A percentile compares a stretch with the other conserved stretches of the same genome.
These are phyloP conservation scores for Thunnus albacares DNA, from an alignment of 2,797 vertebrate species.

Conservation along the genomic window DNA sequence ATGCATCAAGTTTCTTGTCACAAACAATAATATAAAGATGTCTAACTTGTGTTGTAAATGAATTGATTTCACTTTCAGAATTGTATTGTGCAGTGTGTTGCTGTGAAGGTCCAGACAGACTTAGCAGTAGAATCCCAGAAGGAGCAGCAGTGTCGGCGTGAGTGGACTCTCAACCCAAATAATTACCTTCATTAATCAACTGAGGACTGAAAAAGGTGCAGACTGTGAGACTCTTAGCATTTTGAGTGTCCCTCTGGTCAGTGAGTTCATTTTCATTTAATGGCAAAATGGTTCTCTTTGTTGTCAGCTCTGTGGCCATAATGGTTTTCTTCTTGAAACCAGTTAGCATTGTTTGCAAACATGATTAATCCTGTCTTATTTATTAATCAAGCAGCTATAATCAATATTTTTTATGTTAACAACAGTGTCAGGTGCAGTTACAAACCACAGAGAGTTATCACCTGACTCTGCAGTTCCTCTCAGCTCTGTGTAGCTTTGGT, in stretches of 20 bases:
- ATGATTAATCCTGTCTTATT: background rate
- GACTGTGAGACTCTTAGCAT: conserved; percentile 23
- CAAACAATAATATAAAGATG: background rate
- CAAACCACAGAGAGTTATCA: too few relatives aligned
- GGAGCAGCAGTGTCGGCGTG: conserved; percentile 36
- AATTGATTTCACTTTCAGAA: conserved; percentile 1
- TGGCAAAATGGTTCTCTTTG: conserved; percentile 6
- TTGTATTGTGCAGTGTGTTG: background rate
- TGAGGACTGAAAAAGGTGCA: conserved; percentile 51
- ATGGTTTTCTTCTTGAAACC: conserved; percentile 1
- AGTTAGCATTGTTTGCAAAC: background rate
- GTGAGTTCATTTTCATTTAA: conserved; percentile 42
- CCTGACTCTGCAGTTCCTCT: too few relatives aligned
- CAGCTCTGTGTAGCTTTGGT: too few relatives aligned
- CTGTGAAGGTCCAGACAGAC: conserved; percentile 6
- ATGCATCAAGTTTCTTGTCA: background rate
- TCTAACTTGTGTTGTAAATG: background rate
- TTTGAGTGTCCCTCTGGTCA: conserved; percentile 42
- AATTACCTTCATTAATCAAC: conserved; percentile 74
- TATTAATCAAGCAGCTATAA: too few relatives aligned
- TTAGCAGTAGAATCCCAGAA: conserved; percentile 7
- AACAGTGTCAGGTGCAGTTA: too few relatives aligned
- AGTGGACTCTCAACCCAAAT: conserved; percentile 56
- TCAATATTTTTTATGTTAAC: too few relatives aligned
- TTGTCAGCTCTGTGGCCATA: conserved; percentile 11